Conservation (phyloP, 2,797 vertebrate genomes). For the Gymnothorax reevesii region DNA sequence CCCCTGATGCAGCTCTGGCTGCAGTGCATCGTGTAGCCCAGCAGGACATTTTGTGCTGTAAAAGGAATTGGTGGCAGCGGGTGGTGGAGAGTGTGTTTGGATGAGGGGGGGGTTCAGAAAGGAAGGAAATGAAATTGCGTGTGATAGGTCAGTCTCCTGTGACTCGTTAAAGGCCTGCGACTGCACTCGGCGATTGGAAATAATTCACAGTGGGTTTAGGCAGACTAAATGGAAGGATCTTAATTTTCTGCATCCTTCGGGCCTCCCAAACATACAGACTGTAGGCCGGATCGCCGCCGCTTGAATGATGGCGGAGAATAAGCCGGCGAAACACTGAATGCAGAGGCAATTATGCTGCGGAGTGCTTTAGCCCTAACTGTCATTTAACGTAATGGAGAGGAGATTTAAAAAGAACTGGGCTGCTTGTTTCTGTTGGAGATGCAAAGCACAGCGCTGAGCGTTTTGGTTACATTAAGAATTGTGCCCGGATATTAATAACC, state of each 20-base stretch:
- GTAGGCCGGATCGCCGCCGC: not conserved
- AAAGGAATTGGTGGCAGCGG: not conserved
- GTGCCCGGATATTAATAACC: constrained; percentile 27
- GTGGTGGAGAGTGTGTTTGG: too few relatives aligned
- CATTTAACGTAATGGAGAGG: constrained; percentile 20
- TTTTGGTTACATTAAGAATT: constrained; percentile 4
- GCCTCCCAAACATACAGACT: not conserved
- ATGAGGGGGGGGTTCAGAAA: not conserved
- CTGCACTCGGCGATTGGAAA: not conserved
- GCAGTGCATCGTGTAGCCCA: not conserved
- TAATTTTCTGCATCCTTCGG: constrained; percentile 10
- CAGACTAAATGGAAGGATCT: not conserved
- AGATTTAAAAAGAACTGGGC: constrained; percentile 8
- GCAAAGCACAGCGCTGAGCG: not conserved
- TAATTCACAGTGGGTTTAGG: not conserved
- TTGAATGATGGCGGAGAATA: constrained; percentile 4
- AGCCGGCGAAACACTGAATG: not conserved
- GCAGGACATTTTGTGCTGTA: constrained; percentile 14
- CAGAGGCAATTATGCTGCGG: constrained; percentile 17
- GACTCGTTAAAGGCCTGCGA: not conserved
- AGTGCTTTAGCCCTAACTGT: constrained; percentile 25
- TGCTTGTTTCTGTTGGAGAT: not conserved
- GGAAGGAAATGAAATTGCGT: constrained; percentile 18
- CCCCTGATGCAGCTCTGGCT: not conserved
- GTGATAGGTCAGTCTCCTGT: constrained; percentile 10